A percentile compares a stretch with the other conserved stretches of the same genome.
phyloP scores from a whole-genome alignment of 1,140 invertebrate species.

The Lepidostoma basale region DNA sequence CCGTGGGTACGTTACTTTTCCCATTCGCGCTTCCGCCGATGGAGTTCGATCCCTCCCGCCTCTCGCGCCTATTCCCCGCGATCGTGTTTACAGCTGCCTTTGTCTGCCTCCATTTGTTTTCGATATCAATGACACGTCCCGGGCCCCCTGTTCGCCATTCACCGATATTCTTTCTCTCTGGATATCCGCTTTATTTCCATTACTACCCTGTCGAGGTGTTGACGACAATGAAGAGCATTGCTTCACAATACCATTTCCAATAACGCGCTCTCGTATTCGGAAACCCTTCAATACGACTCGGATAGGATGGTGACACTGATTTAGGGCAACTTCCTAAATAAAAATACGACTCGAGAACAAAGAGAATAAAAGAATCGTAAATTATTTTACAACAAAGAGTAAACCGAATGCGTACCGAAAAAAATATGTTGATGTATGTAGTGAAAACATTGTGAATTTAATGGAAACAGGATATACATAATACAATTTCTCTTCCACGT shows the following conservation, averaged over 20 bases:
- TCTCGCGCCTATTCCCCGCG: background rate
- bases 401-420: too few species aligned
- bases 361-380: too few species aligned
- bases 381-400: too few species aligned
- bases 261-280: constrained; percentile 11
- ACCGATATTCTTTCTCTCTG: constrained; percentile 19
- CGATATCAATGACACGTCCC: constrained; percentile 39
- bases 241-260: constrained; percentile 28
- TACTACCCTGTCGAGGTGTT: constrained; percentile 24
- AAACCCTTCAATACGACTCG: background rate
- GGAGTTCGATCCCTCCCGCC: background rate
- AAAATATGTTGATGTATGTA: too few species aligned
- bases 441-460: too few species aligned
- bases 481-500: too few species aligned
- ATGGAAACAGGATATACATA: too few species aligned
- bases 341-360: too few species aligned
- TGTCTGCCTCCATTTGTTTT: constrained; percentile 39
- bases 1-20: too few species aligned
- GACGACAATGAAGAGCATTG: constrained; percentile 28
- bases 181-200: constrained; percentile 30
- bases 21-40: constrained; percentile 6
- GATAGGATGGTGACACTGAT: constrained; percentile 7
- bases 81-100: constrained; percentile 30
- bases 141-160: background rate
- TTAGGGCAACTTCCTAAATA: too few species aligned